phyloP scores from a whole-genome alignment of 2,797 vertebrate genomes.

The Diglossa cyanea region DNA sequence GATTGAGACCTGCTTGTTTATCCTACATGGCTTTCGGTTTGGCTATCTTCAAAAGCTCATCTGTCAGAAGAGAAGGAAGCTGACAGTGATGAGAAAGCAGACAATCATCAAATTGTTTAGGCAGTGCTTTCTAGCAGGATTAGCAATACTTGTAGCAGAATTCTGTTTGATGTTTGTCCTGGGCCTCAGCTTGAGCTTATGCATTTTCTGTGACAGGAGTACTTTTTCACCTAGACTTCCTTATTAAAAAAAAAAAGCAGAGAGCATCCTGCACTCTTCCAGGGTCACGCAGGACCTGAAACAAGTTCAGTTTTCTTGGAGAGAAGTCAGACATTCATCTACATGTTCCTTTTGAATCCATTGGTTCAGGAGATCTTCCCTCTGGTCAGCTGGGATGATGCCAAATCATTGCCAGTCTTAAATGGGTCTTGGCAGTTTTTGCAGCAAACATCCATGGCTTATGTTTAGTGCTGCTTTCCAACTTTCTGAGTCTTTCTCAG shows the following conservation, averaged over 20 bases:
- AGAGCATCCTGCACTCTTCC: not conserved
- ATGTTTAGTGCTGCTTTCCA: not conserved
- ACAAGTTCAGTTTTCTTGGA: not conserved
- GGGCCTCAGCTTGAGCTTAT: not conserved
- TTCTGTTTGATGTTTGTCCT: not conserved
- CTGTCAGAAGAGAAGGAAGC: slow-evolving; percentile 48
- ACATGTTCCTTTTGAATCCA: not conserved
- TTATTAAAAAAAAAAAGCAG: not conserved
- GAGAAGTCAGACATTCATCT: slow-evolving; percentile 2
- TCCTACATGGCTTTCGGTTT: slow-evolving; percentile 52
- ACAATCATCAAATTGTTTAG: slow-evolving; percentile 30
- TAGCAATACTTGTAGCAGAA: slow-evolving; percentile 3
- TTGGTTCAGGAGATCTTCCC: slow-evolving; percentile 28
- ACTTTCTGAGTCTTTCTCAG: not conserved
- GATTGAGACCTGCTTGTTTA: slow-evolving; percentile 59
- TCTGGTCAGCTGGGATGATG: slow-evolving; percentile 19
- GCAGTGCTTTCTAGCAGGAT: slow-evolving; percentile 26
- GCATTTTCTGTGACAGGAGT: not conserved
- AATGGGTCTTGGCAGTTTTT: slow-evolving; percentile 16
- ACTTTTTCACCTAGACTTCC: not conserved
- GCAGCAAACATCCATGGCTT: not conserved
- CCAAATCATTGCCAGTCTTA: not conserved
- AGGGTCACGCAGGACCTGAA: not conserved
- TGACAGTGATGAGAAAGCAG: slow-evolving; percentile 61
- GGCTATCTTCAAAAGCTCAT: slow-evolving; percentile 57